Conservation (phyloP, 1,140 invertebrate species). For the Mactra quadrangularis region DNA sequence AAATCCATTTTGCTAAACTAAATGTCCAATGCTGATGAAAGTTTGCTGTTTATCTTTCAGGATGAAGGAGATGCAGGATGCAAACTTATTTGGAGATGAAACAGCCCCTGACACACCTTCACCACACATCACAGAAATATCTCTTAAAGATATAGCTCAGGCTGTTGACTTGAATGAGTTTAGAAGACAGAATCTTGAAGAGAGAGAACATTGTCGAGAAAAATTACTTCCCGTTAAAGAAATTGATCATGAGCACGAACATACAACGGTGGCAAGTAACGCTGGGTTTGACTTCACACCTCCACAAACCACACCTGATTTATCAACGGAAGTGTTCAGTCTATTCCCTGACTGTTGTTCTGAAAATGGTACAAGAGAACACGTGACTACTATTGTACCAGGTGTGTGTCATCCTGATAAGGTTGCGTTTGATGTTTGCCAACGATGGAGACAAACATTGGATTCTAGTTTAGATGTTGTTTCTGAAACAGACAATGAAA, state of each 20-base stretch:
- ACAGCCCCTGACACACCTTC: conserved; percentile 49
- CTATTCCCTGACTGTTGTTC: neutral
- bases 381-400: neutral
- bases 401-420: too few species aligned
- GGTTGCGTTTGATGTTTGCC: too few species aligned
- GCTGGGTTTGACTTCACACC: conserved; percentile 31
- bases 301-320: neutral
- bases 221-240: conserved; percentile 6
- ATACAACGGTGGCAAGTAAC: neutral
- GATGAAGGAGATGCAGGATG: conserved; percentile 75
- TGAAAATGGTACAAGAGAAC: neutral
- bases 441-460: too few species aligned
- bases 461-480: neutral
- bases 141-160: conserved; percentile 68
- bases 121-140: conserved; percentile 71
- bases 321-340: neutral
- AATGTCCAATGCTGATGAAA: too few species aligned
- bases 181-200: conserved; percentile 40
- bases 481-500: conserved; percentile 3
- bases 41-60: conserved; percentile 56
- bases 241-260: conserved; percentile 7
- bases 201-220: neutral
- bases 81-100: conserved; percentile 70
- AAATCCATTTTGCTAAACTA: too few species aligned
- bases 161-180: conserved; percentile 65